Evolutionary conservation across 2,888 invertebrate species (phyloP).

Genomic region (Conops quadrifasciatus): DNA sequence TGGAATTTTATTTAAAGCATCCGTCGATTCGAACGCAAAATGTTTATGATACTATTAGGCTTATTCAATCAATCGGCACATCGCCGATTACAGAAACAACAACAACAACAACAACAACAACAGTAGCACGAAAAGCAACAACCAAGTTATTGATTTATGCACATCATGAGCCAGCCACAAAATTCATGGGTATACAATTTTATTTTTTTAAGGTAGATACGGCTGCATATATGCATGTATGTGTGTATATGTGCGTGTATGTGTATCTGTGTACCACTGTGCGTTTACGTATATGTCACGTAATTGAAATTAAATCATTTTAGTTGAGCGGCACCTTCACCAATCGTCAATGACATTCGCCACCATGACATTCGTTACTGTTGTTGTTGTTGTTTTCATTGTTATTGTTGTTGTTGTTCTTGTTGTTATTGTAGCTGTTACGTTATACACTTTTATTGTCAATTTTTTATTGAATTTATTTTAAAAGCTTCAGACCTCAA

Average conservation of each 20-base stretch:
- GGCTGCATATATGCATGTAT: too few relatives aligned
- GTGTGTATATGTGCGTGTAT: too few relatives aligned
- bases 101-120: neutral
- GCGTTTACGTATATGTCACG: too few relatives aligned
- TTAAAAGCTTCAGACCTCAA: too few relatives aligned
- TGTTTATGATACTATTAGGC: too few relatives aligned
- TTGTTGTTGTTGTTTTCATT: neutral
- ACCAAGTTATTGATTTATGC: slow-evolving; percentile 19
- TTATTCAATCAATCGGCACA: too few relatives aligned
- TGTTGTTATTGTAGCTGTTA: neutral
- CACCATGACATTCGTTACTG: neutral
- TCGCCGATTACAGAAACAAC: too few relatives aligned
- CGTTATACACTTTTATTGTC: neutral
- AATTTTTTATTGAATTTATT: neutral
- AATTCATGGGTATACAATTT: too few relatives aligned
- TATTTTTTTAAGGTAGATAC: too few relatives aligned
- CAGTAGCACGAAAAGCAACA: neutral
- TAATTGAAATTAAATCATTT: slow-evolving; percentile 51
- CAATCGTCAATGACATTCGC: slow-evolving; percentile 34
- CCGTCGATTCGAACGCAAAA: neutral
- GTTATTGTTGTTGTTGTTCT: neutral
- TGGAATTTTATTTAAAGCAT: neutral
- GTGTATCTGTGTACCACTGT: too few relatives aligned
- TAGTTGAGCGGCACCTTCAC: slow-evolving; percentile 43
- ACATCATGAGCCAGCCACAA: slow-evolving; percentile 14